phyloP scores from a whole-genome alignment of 2,888 invertebrate species.

The Erpobdella octoculata region DNA sequence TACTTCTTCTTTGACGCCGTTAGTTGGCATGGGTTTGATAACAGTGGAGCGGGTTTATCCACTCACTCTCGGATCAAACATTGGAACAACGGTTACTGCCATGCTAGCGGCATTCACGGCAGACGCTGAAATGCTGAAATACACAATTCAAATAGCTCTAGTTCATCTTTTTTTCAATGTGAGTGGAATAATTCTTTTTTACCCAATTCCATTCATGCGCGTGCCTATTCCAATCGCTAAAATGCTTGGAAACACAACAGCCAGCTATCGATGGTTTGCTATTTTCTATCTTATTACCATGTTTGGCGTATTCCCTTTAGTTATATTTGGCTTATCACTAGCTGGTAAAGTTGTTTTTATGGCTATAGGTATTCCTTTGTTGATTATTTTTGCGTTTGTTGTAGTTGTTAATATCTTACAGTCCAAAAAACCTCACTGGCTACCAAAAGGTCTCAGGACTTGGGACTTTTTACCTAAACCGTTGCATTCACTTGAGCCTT shows the following conservation, averaged over 20 bases:
- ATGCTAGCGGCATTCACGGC: constrained; percentile 44
- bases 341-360: constrained; percentile 39
- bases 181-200: constrained; percentile 55
- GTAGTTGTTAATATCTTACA: constrained; percentile 42
- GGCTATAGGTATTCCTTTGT: constrained; percentile 38
- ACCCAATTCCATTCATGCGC: constrained; percentile 55
- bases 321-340: constrained; percentile 40
- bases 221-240: constrained; percentile 54
- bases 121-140: constrained; percentile 29
- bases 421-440: constrained; percentile 35
- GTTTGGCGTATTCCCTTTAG: constrained; percentile 39
- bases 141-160: constrained; percentile 53
- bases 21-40: constrained; percentile 45
- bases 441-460: constrained; percentile 39
- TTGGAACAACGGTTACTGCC: constrained; percentile 43
- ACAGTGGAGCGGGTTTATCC: constrained; percentile 43
- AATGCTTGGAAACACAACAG: constrained; percentile 48
- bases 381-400: constrained; percentile 38
- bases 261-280: constrained; percentile 57
- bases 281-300: constrained; percentile 42
- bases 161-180: constrained; percentile 59
- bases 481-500: constrained; percentile 40
- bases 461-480: constrained; percentile 44
- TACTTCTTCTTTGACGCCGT: constrained; percentile 45
- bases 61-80: constrained; percentile 45